Evolutionary conservation across 2,797 vertebrate species (phyloP).

Genomic region (Tolypeutes matacus): DNA sequence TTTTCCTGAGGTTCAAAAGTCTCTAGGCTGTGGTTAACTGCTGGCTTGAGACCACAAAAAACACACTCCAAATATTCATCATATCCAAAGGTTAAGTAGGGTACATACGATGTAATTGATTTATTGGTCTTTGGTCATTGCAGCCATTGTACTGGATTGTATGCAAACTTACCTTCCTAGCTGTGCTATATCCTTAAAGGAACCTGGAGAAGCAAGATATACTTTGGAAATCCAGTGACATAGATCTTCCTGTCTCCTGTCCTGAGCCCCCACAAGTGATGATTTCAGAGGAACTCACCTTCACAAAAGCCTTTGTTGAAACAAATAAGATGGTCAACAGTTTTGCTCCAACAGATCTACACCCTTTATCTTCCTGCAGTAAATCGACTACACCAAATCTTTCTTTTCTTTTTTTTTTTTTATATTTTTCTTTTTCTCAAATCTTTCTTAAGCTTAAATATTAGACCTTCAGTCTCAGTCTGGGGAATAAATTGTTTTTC

Average conservation of each 20-base stretch:
- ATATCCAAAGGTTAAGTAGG: slow-evolving; percentile 84
- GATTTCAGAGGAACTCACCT: neutral
- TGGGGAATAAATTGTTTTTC: slow-evolving; percentile 42
- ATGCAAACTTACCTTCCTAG: slow-evolving; percentile 68
- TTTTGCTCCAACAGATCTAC: neutral
- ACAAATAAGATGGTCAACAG: slow-evolving; percentile 16
- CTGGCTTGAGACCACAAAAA: slow-evolving; percentile 87
- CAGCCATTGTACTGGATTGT: slow-evolving; percentile 8
- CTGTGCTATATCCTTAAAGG: neutral
- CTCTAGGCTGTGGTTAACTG: slow-evolving; percentile 83
- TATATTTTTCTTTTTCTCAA: too few species aligned
- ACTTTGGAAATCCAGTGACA: neutral
- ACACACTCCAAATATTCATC: slow-evolving; percentile 86
- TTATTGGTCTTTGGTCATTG: slow-evolving; percentile 84
- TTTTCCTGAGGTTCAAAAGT: slow-evolving; percentile 84
- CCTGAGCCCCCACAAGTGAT: neutral
- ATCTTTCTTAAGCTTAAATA: neutral
- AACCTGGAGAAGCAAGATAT: neutral
- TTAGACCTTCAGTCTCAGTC: slow-evolving; percentile 49
- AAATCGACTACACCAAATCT: neutral
- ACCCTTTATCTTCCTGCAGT: neutral
- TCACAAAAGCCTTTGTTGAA: neutral
- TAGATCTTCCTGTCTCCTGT: slow-evolving; percentile 47
- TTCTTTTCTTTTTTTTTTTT: too few species aligned
- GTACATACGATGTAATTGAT: slow-evolving; percentile 81